Evolutionary conservation across 2,888 invertebrate genomes (phyloP).

Genomic region (Parelbella ahira): DNA sequence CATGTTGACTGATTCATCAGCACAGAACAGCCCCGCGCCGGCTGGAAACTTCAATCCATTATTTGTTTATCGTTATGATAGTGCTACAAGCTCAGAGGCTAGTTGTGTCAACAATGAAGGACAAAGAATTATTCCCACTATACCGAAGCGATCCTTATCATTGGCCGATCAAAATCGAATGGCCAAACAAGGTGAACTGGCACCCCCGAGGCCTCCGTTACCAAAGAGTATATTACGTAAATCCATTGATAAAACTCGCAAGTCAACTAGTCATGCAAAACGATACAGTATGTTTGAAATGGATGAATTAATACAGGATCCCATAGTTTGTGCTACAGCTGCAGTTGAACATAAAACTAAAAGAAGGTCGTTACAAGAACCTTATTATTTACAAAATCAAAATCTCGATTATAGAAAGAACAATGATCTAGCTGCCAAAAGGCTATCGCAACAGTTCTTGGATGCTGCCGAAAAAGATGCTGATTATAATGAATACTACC

Average conservation of each 20-base stretch:
- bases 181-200: constrained; percentile 71
- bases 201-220: constrained; percentile 86
- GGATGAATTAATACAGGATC: constrained; percentile 79
- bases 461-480: constrained; percentile 78
- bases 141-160: constrained; percentile 85
- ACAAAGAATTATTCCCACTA: constrained; percentile 71
- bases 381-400: constrained; percentile 82
- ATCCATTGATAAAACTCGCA: constrained; percentile 78
- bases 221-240: constrained; percentile 87
- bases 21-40: constrained; percentile 84
- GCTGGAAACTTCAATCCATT: constrained; percentile 84
- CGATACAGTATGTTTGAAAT: constrained; percentile 92
- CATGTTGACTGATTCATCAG: constrained; percentile 87
- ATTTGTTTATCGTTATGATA: constrained; percentile 91
- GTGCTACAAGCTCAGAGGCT: constrained; percentile 86
- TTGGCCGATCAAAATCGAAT: constrained; percentile 76
- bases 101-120: constrained; percentile 82
- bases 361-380: constrained; percentile 88
- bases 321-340: constrained; percentile 63
- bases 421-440: constrained; percentile 75
- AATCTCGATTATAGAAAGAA: constrained; percentile 73
- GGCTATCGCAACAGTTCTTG: constrained; percentile 73
- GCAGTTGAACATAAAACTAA: constrained; percentile 80
- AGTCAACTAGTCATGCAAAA: constrained; percentile 77
- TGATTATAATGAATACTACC: constrained; percentile 75